phyloP scores from a whole-genome alignment of 2,113 vertebrate genomes.

The Perca schrenkii region DNA sequence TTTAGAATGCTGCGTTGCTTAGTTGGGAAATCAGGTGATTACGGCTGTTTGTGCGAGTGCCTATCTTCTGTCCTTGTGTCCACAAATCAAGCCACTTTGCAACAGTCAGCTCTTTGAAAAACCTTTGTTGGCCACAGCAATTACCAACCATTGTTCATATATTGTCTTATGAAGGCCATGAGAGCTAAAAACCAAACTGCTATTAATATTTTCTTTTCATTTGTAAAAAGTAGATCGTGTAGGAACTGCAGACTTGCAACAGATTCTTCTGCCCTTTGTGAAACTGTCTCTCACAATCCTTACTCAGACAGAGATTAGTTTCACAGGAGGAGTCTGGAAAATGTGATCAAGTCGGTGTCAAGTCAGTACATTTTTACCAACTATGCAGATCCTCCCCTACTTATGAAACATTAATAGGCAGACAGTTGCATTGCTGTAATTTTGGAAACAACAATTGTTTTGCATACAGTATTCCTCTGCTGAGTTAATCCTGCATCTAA shows the following conservation, averaged over 20 bases:
- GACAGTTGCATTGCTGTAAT: not conserved
- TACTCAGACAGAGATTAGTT: constrained; percentile 39
- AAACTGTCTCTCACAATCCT: constrained; percentile 34
- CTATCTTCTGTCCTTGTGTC: not conserved
- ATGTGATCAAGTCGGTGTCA: constrained; percentile 53
- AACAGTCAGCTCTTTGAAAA: not conserved
- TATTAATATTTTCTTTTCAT: not conserved
- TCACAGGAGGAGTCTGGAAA: constrained; percentile 40
- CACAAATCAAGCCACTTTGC: not conserved
- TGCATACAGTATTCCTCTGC: not conserved
- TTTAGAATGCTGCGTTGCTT: constrained; percentile 55
- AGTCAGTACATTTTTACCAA: constrained; percentile 19
- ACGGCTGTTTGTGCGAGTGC: not conserved
- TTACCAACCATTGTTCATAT: not conserved
- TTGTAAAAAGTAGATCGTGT: not conserved
- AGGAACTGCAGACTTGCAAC: not conserved
- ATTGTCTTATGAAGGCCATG: not conserved
- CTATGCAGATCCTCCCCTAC: not conserved
- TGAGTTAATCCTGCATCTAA: not conserved
- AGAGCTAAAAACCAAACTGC: not conserved
- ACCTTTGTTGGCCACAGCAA: not conserved
- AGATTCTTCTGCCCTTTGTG: constrained; percentile 1
- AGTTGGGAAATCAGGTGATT: constrained; percentile 68
- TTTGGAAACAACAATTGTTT: not conserved
- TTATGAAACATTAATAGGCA: not conserved